Percentiles rank a stretch among this genome's conserved stretches.
These are phyloP conservation scores for Cactoblastis cactorum DNA, from an alignment of 2,888 invertebrate genomes.

Conservation along the genomic window DNA sequence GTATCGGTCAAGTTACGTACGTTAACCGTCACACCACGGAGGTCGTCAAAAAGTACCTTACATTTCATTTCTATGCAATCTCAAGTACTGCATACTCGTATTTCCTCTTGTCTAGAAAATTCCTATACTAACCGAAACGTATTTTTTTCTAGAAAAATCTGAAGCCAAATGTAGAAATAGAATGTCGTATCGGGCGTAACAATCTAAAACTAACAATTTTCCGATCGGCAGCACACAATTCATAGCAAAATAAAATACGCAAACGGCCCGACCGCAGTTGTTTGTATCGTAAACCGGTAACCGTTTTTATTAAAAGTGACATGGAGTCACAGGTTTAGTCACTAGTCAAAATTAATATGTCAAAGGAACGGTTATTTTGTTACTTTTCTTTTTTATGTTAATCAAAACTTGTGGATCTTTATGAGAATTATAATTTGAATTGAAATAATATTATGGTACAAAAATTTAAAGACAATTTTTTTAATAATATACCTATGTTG, in stretches of 20 bases:
- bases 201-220: conserved; percentile 1
- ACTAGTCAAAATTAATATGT: neutral
- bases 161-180: neutral
- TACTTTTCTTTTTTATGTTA: too few species aligned
- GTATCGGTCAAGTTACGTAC: too few species aligned
- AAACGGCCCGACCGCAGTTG: conserved; percentile 28
- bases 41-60: too few species aligned
- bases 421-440: too few species aligned
- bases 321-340: conserved; percentile 19
- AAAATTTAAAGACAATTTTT: too few species aligned
- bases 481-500: too few species aligned
- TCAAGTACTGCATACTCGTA: too few species aligned
- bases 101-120: too few species aligned
- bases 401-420: too few species aligned
- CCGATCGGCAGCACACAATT: neutral
- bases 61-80: too few species aligned
- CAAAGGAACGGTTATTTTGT: neutral
- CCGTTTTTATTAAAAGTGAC: conserved; percentile 47
- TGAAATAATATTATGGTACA: too few species aligned
- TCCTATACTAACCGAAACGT: neutral
- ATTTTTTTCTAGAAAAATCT: neutral
- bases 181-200: neutral
- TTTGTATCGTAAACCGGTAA: conserved; percentile 42
- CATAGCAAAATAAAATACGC: neutral
- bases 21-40: too few species aligned